Evolutionary conservation across 2,888 invertebrate species (phyloP).

Genomic region (Mythimna lalbum): DNA sequence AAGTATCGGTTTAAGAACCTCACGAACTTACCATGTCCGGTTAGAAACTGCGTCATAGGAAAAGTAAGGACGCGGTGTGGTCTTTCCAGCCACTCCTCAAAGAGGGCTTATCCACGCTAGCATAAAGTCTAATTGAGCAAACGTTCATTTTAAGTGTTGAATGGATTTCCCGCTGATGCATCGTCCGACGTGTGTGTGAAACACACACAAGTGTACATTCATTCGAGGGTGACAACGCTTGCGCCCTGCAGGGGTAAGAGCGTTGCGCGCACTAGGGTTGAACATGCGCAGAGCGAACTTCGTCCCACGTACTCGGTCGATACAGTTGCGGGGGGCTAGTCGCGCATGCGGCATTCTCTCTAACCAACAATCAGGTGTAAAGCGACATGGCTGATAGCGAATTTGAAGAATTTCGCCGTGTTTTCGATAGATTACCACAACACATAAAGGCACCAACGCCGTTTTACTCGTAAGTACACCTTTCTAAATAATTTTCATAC

Average conservation of each 20-base stretch:
- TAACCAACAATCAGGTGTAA: slow-evolving; percentile 93
- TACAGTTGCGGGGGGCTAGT: slow-evolving; percentile 71
- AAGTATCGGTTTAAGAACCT: no score
- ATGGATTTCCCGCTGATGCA: slow-evolving; percentile 79
- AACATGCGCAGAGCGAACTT: slow-evolving; percentile 70
- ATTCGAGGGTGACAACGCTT: slow-evolving; percentile 68
- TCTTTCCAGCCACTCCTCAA: no score
- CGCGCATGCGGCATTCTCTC: slow-evolving; percentile 82
- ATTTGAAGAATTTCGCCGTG: slow-evolving; percentile 97
- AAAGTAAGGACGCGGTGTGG: no score
- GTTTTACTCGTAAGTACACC: slow-evolving; percentile 96
- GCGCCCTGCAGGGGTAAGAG: slow-evolving; percentile 58
- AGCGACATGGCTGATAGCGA: slow-evolving; percentile 97
- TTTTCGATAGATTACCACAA: slow-evolving; percentile 95
- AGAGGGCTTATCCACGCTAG: no score
- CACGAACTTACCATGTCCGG: no score
- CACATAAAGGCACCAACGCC: slow-evolving; percentile 95
- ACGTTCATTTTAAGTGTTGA: slow-evolving; percentile 29
- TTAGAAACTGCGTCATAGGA: no score
- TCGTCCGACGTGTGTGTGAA: slow-evolving; percentile 56
- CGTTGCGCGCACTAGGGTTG: slow-evolving; percentile 71
- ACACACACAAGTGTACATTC: slow-evolving; percentile 53
- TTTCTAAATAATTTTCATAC: slow-evolving; percentile 41
- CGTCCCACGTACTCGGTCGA: slow-evolving; percentile 76
- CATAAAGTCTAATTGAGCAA: background rate